Base-by-base conservation (phyloP, 1,140 invertebrate genomes). In the Lutraria rhynchaena region DNA sequence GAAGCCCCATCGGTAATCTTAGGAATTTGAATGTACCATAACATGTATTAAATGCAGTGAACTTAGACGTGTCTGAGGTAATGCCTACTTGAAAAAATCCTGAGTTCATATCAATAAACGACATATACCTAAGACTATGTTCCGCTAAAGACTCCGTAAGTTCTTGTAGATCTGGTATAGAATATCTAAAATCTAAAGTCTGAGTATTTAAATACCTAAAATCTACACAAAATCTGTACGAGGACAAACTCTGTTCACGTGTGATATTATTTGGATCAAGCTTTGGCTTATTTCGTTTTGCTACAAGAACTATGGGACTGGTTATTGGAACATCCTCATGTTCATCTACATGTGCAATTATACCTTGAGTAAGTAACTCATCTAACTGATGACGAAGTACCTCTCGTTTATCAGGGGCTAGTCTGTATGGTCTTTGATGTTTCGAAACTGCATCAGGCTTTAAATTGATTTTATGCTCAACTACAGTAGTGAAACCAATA, bases 11-110 rank as follows among this genome's bases (percentile, higher is more conserved):
- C 17, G 83, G 74, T 19, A 76, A 41, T 24, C 78, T 33, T 1
- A 67, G 29, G 65, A 81, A 84, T 69, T 76, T 81, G 49, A 46
- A 81, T 5, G 83, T 76, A 2, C 77, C 78, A 73, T 69, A 84
- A 44, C 73, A 71, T 35, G 78, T 82, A 65, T 80, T 83, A 70
- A 80, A 80, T 49, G 82, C 69, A 9, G 75, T 83, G 33, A 80
- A 83, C 24, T 53, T 55, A 9, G 70, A 19, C 19, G 75, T 70
- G 24, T 78, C 75, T 0, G 4, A 0, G 17, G 80, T 15, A 55
- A 83, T 73, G 1, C 17, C 31, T 53, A 83, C 69, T 24, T 82
- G 80, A 41, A 82, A 83, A 73, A 80, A 80, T 49, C 83, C 83
- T 24, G 63, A 57, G 22, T 41, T 76, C n/a, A 82, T 17, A 58